Percentiles rank a stretch among this genome's conserved stretches.
Conservation (phyloP, 2,113 vertebrate genomes). For the Engystomops pustulosus region DNA sequence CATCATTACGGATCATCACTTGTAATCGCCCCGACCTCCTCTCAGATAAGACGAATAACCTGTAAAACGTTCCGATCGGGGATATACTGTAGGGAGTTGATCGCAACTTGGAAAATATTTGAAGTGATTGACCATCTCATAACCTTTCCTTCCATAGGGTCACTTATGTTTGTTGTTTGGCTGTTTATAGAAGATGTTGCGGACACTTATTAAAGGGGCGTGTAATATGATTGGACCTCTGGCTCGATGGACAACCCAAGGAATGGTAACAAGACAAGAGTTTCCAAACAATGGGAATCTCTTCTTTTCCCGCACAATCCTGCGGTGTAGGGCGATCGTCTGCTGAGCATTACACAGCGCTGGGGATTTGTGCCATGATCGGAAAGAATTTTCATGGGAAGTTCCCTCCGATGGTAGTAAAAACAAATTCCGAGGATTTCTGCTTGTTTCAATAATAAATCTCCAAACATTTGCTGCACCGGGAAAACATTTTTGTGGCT, state of each 20-base stretch:
- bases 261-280: neutral
- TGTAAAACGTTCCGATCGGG: too few species aligned
- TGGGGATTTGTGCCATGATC: neutral
- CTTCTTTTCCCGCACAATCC: neutral
- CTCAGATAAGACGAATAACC: too few species aligned
- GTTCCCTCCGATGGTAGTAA: neutral
- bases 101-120: too few species aligned
- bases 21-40: too few species aligned
- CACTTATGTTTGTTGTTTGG: too few species aligned
- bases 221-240: too few species aligned
- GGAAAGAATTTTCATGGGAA: neutral
- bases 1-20: too few species aligned
- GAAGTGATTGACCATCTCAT: too few species aligned
- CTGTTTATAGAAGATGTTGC: too few species aligned
- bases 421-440: neutral
- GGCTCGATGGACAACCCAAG: neutral
- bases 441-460: neutral
- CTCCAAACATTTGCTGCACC: constrained; percentile 1
- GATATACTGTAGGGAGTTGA: too few species aligned
- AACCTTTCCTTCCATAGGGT: too few species aligned
- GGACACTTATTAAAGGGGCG: too few species aligned
- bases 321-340: neutral
- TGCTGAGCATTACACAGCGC: neutral
- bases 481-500: constrained; percentile 17
- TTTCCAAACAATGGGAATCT: neutral